Base-by-base conservation (phyloP, 2,113 vertebrate species). In the Tautogolabrus adspersus region DNA sequence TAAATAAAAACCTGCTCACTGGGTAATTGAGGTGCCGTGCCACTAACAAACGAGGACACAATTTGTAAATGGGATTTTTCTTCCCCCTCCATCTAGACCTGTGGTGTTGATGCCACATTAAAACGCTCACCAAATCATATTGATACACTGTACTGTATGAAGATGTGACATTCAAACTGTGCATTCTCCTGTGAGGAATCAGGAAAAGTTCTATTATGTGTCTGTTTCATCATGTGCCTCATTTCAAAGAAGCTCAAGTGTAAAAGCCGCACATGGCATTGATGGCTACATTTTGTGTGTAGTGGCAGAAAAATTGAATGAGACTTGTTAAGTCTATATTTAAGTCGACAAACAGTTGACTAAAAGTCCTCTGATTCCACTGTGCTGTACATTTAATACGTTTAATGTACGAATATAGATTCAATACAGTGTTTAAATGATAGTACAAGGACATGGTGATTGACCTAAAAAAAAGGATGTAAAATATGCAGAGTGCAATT, bases 1-100 rank as follows among this genome's bases (percentile, higher is more conserved):
- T 95, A 95, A 94, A 94, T 95, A 93, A 94, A 92, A 94, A 92
- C 91, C 91, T 92, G 89, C 92, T 94, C 90, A 81, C 90, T 87
- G 92, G 88, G 91, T 94, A 94, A 95, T 94, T 94, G 92, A 93
- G 94, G 94, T 94, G 87, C 92, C 61, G 83, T 90, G 89, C 90
- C 86, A 90, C 93, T 93, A 94, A 95, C 94, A 94, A 94, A 94
- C 72, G 90, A 94, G 89, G 91, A 93, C 90, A 92, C 88, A 84
- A 90, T 91, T 94, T 94, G 87, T 93, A 93, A 93, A 93, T 92
- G 84, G 87, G 89, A 91, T 91, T 87, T 90, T 83, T 71, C 46
- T 66, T 85, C 18, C 10, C 55, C 66, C 56, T 64, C 76, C 42
- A 89, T 90, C 70, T 72, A 62, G 75, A 84, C 84, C 78, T 40